phyloP scores from a whole-genome alignment of 2,113 vertebrate genomes.

The Leptobrachium leishanense region DNA sequence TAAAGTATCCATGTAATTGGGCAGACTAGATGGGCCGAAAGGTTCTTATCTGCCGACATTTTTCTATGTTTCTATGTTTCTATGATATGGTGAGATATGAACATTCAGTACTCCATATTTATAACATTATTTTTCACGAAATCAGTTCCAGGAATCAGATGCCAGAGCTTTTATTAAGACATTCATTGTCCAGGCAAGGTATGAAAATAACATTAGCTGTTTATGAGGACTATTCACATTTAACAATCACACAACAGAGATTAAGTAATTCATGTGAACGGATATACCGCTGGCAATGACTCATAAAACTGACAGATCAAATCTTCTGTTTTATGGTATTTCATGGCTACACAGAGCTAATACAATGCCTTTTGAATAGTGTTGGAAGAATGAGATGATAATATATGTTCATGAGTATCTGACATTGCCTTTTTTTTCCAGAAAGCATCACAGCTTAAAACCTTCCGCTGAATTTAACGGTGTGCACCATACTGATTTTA shows the following conservation, averaged over 20 bases:
- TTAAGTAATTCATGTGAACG: constrained; percentile 31
- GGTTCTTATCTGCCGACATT: no score
- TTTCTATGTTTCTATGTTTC: no score
- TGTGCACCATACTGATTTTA: no score
- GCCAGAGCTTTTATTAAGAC: not conserved
- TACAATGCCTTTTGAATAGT: not conserved
- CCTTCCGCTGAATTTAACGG: no score
- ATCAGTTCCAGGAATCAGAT: no score
- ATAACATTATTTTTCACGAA: no score
- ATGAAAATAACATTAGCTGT: constrained; percentile 9
- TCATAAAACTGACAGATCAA: constrained; percentile 32
- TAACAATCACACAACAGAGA: constrained; percentile 14
- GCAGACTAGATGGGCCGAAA: no score
- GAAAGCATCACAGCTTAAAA: no score
- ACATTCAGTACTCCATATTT: no score
- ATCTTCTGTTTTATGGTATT: constrained; percentile 35
- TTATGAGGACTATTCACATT: constrained; percentile 30
- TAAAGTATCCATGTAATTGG: no score
- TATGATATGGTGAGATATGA: no score
- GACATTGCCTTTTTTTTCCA: no score
- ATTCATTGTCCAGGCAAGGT: not conserved
- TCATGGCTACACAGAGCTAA: not conserved
- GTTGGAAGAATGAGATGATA: constrained; percentile 1
- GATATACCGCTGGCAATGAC: constrained; percentile 18
- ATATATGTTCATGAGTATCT: not conserved